Evolutionary conservation across 2,113 vertebrate genomes (phyloP).

Genomic region (Planiliza haematocheilus): DNA sequence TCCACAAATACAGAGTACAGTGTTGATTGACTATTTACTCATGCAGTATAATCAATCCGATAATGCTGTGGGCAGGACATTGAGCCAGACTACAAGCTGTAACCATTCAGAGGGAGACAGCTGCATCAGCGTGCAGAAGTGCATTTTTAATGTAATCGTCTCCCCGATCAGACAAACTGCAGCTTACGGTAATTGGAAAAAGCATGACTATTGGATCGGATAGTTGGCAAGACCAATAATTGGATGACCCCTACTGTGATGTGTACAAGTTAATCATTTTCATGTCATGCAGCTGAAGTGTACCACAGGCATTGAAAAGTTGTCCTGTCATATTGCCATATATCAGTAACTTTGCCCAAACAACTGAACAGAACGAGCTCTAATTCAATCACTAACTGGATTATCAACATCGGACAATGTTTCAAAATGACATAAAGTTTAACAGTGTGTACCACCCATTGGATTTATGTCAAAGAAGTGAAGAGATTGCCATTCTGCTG

Average conservation of each 20-base stretch:
- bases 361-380: too few relatives aligned
- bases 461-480: slow-evolving; percentile 15
- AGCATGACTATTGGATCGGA: neutral
- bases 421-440: neutral
- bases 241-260: neutral
- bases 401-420: slow-evolving; percentile 24
- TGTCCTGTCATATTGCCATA: too few relatives aligned
- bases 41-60: neutral
- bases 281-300: too few relatives aligned
- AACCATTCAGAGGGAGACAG: neutral
- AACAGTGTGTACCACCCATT: neutral
- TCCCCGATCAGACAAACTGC: neutral
- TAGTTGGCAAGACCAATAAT: neutral
- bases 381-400: neutral
- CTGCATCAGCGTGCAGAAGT: neutral
- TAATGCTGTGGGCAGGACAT: neutral
- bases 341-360: too few relatives aligned
- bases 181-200: neutral
- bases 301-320: too few relatives aligned
- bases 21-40: neutral
- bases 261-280: neutral
- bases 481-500: neutral
- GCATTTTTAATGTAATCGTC: too few relatives aligned
- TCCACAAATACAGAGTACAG: neutral
- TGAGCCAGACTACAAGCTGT: neutral